Base-by-base conservation (phyloP, 2,888 invertebrate genomes). In the Eucriotettix oculatus region DNA sequence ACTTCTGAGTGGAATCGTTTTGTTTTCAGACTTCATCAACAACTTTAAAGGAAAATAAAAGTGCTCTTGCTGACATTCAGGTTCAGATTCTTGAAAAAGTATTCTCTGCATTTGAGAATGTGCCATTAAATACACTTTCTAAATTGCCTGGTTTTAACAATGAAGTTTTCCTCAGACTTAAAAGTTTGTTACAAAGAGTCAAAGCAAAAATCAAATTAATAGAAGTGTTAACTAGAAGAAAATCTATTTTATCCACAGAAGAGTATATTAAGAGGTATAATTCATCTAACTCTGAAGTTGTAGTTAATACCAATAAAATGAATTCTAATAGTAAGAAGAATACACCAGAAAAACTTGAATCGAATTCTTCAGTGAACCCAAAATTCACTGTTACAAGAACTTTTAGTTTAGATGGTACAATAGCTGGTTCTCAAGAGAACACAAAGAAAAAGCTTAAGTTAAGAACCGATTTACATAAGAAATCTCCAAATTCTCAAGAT, bases 61-160 rank as follows among this genome's bases (percentile, higher is more conserved):
- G 14, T n/a, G 12, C 48, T 48, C n/a, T 48, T 14, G n/a, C n/a
- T 12, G n/a, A 48, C 48, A 48, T 48, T 14, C 48, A 48, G 48
- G 12, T 48, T 14, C 12, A 48, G 48, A 48, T 85, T 52, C 71
- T 84, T 67, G 84, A 85, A 67, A 84, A 81, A 71, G 79, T 82
- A 66, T 79, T 76, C 63, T 72, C 72, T 29, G 80, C 83, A 0
- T 78, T 86, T 64, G 80, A 82, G 65, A 79, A 78, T 72, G 81
- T 86, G 66, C 85, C 85, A 1, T 72, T 79, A 14, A 74, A 77
- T 63, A 77, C 82, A 52, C 79, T 83, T 64, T 76, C 78, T 65
- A 76, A 78, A 64, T 79, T 85, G 58, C 81, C 81, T 2, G 80
- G 82, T 0, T 84, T 83, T 68, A 77, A 83, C 65, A 70, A 71